Conservation (phyloP, 2,113 vertebrate genomes). For the Pachyramphus minor region DNA sequence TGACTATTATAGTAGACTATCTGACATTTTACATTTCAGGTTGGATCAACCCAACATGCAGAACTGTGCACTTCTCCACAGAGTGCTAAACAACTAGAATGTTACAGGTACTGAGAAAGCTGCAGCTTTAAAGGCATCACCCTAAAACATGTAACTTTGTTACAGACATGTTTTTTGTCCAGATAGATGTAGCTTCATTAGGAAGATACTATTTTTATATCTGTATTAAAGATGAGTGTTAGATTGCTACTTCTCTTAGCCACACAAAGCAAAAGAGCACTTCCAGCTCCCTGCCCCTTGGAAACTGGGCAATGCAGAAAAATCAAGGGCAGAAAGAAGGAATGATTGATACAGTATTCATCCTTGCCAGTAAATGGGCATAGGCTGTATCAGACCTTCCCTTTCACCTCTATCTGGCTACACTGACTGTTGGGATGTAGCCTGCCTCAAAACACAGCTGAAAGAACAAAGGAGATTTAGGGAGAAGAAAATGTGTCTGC, state of each 20-base stretch:
- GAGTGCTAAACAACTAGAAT: background rate
- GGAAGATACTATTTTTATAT: background rate
- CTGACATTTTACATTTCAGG: background rate
- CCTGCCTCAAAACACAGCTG: background rate
- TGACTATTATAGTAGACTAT: background rate
- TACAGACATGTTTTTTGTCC: background rate
- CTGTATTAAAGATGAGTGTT: background rate
- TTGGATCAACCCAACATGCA: background rate
- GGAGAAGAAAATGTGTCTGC: background rate
- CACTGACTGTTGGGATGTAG: background rate
- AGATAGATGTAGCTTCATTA: background rate
- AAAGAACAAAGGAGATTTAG: background rate
- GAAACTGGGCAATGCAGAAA: background rate
- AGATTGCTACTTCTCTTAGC: background rate
- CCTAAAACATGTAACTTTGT: background rate
- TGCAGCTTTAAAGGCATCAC: background rate
- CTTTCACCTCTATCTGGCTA: background rate
- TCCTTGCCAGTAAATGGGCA: background rate
- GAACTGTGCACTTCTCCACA: background rate
- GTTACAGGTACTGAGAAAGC: background rate
- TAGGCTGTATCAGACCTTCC: background rate
- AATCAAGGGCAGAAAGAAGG: background rate
- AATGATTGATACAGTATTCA: background rate
- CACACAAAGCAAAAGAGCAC: background rate
- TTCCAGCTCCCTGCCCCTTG: background rate